These are phyloP conservation scores for Drymodes brunneopygia DNA, from an alignment of 2,113 vertebrate species.

Conservation along the genomic window DNA sequence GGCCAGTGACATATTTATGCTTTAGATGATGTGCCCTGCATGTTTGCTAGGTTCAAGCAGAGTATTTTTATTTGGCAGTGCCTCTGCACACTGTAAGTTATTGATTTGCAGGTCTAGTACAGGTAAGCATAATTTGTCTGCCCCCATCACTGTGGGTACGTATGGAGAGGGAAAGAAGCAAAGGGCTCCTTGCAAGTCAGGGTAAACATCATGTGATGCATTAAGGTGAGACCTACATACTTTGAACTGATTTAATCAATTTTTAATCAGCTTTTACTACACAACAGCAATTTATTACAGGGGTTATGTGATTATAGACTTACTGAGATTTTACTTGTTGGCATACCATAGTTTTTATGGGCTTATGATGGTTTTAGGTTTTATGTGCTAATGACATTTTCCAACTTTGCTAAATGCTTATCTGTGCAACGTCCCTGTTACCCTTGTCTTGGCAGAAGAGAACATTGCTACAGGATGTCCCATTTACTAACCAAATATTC, in stretches of 20 bases:
- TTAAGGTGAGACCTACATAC: background rate
- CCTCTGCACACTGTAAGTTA: background rate
- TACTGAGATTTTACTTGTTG: background rate
- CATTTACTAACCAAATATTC: background rate
- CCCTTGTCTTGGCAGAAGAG: background rate
- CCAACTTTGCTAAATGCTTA: background rate
- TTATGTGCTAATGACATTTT: background rate
- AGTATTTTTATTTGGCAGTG: background rate
- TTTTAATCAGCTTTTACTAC: conserved; percentile 39
- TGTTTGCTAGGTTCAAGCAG: background rate
- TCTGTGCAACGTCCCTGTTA: background rate
- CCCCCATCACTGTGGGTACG: background rate
- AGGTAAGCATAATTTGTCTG: background rate
- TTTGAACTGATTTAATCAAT: conserved; percentile 21
- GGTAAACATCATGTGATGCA: background rate
- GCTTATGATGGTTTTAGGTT: background rate
- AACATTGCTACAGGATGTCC: background rate
- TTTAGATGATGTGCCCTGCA: background rate
- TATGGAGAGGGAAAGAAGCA: background rate
- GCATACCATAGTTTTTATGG: conserved; percentile 7
- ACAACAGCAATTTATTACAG: conserved; percentile 29
- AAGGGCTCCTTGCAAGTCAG: background rate
- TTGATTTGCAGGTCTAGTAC: background rate
- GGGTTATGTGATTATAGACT: background rate
- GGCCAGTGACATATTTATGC: background rate